phyloP scores from a whole-genome alignment of 64 coral and sea anemone genomes.

The Orbicella faveolata region DNA sequence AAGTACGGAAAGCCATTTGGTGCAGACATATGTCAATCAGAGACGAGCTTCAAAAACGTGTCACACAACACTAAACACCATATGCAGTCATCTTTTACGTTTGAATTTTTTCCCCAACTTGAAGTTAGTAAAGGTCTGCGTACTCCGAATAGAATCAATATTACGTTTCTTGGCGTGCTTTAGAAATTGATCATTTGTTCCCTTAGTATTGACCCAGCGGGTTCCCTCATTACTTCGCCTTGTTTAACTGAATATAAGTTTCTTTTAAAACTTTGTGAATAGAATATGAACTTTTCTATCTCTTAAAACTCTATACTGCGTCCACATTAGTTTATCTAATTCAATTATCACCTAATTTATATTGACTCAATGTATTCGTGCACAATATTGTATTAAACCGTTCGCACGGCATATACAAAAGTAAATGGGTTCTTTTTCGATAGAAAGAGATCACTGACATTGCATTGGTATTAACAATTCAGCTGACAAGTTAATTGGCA shows the following conservation, averaged over 20 bases:
- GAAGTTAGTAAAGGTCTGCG: too few species aligned
- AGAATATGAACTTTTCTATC: not conserved
- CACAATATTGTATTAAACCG: not conserved
- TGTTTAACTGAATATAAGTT: conserved; percentile 3
- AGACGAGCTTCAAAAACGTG: too few species aligned
- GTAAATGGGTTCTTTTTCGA: too few species aligned
- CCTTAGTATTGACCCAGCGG: not conserved
- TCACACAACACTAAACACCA: too few species aligned
- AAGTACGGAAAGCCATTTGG: too few species aligned
- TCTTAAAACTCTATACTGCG: not conserved
- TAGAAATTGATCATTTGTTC: not conserved
- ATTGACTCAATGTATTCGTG: not conserved
- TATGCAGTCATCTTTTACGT: too few species aligned
- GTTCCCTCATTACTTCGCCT: not conserved
- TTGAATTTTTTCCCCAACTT: too few species aligned
- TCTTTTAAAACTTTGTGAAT: not conserved
- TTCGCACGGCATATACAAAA: not conserved
- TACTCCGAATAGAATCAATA: not conserved
- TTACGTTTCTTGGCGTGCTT: not conserved
- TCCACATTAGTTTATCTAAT: conserved; percentile 9
- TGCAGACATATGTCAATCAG: too few species aligned
- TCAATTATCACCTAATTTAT: conserved; percentile 22
- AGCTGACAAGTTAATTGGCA: not conserved
- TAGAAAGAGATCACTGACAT: too few species aligned
- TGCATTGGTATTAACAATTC: too few species aligned